Evolutionary conservation across 2,888 invertebrate genomes (phyloP), one percentile per base, ranked within the genome.

Genomic region (Lasioglossum zephyrum): DNA sequence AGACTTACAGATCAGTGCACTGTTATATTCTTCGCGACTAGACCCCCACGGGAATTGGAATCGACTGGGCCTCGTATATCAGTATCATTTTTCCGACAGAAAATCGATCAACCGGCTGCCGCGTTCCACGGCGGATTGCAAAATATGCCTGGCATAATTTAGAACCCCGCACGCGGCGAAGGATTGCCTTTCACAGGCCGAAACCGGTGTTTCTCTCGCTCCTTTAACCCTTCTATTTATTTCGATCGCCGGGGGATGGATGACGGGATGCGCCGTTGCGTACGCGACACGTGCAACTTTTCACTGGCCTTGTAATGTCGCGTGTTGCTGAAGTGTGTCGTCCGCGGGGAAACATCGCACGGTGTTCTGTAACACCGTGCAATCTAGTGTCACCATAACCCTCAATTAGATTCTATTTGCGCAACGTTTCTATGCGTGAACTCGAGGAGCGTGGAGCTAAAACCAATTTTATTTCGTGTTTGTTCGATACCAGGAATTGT

Each of bases 111-210:
- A 49, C 53, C 79, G 78, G 72, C 77, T 76, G 66, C 75, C 85
- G 81, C 11, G 57, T 78, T 49, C 36, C 39, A 75, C 84, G 79
- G 85, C 85, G 89, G 89, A 89, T 91, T 86, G 90, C 77, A 82
- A 89, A 92, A 91, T 92, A 92, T 88, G 84, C 84, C 88, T 66
- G 83, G 89, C 90, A 91, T 92, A 92, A 92, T 92, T 91, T 89
- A 92, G 77, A 80, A 70, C 49, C 74, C 18, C 69, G 77, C 82
- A 53, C 74, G 77, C 49, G 69, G 82, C 57, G 76, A 80, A 79
- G 81, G 87, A 90, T 89, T 87, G 87, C 86, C 86, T 77, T 87
- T 81, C 86, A 76, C 85, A 79, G 86, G 82, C 77, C 85, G 82
- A 84, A 85, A 75, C 87, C 70, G 74, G 84, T 78, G 75, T 72